These are phyloP conservation scores for Sparidentex hasta DNA, from an alignment of 2,797 vertebrate genomes.

Conservation along the genomic window DNA sequence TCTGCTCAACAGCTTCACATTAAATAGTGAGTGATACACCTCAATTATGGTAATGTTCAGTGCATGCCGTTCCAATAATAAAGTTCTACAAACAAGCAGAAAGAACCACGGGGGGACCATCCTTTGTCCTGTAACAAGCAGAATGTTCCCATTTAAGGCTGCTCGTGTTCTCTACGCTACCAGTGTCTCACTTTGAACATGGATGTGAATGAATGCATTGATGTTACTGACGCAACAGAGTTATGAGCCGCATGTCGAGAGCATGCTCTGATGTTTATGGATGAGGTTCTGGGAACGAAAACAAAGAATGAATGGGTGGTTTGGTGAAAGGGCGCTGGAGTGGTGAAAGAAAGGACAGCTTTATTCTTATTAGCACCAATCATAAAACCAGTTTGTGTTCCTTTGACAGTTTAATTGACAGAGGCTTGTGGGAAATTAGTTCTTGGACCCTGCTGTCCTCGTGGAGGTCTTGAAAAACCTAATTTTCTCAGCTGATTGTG, in stretches of 20 bases:
- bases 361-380: conserved; percentile 45
- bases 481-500: background rate
- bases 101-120: conserved; percentile 14
- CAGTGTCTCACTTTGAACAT: conserved; percentile 42
- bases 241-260: conserved; percentile 43
- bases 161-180: conserved; percentile 1
- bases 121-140: conserved; percentile 58
- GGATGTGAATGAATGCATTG: conserved; percentile 72
- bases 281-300: conserved; percentile 64
- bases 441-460: background rate
- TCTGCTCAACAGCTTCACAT: conserved; percentile 22
- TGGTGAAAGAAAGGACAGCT: conserved; percentile 45
- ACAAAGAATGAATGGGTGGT: conserved; percentile 58
- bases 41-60: conserved; percentile 22
- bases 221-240: conserved; percentile 60
- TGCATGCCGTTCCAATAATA: conserved; percentile 40
- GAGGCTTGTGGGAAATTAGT: background rate
- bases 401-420: background rate
- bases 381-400: conserved; percentile 13
- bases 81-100: conserved; percentile 34
- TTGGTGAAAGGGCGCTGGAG: conserved; percentile 42
- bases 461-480: background rate
- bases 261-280: conserved; percentile 69
- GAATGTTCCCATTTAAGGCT: conserved; percentile 55
- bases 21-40: conserved; percentile 17